A percentile compares a stretch with the other conserved stretches of the same genome.
phyloP scores from a whole-genome alignment of 2,888 invertebrate species.

The Schizotus pectinicornis region DNA sequence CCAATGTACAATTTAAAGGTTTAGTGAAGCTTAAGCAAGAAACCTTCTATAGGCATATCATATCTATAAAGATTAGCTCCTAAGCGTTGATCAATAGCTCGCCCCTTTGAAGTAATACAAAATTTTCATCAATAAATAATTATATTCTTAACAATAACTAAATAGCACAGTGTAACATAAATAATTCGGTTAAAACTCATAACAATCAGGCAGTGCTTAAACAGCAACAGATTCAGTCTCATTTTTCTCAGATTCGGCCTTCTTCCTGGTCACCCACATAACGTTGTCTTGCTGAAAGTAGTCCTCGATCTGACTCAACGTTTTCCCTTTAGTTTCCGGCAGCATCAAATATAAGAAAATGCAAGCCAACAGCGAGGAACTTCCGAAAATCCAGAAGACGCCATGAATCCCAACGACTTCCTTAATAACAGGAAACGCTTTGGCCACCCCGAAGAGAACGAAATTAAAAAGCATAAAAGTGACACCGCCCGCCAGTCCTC shows the following conservation, averaged over 20 bases:
- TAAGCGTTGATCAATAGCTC: too few species aligned
- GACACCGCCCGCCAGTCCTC: constrained; percentile 76
- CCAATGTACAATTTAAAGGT: too few species aligned
- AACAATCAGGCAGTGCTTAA: background rate
- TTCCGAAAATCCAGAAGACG: constrained; percentile 74
- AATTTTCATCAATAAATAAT: too few species aligned
- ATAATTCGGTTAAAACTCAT: constrained; percentile 9
- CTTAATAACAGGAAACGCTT: constrained; percentile 71
- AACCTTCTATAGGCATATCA: too few species aligned
- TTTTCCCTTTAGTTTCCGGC: constrained; percentile 77
- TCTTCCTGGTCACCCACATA: constrained; percentile 65
- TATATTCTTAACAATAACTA: too few species aligned
- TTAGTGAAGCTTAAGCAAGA: too few species aligned
- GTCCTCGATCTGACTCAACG: constrained; percentile 77
- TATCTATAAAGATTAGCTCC: too few species aligned
- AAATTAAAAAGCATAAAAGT: constrained; percentile 76
- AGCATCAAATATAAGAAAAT: constrained; percentile 71
- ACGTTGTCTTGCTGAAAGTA: constrained; percentile 74
- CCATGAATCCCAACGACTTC: constrained; percentile 67
- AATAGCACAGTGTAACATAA: constrained; percentile 4
- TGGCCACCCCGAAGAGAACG: constrained; percentile 71
- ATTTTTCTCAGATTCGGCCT: constrained; percentile 34
- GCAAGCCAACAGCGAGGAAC: constrained; percentile 67
- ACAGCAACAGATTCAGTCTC: constrained; percentile 30
- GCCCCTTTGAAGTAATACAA: too few species aligned